Conservation (phyloP, 2,888 invertebrate genomes). For the Caenorhabditis sp. region DNA sequence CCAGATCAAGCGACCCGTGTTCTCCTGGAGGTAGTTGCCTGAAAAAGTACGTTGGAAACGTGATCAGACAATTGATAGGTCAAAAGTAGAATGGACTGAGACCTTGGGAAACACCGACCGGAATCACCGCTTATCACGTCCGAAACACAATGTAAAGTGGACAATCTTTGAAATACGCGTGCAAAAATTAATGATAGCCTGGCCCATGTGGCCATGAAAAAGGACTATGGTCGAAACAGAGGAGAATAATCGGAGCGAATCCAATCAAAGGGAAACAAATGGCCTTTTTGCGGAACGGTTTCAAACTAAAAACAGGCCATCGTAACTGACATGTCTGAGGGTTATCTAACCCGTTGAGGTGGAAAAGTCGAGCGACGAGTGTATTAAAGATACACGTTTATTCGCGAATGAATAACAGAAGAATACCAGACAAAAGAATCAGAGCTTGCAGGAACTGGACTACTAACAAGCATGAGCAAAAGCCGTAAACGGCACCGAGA, state of each 20-base stretch:
- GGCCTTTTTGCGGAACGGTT: neutral
- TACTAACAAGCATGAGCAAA: too few relatives aligned
- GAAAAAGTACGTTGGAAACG: slow-evolving; percentile 10
- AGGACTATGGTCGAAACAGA: neutral
- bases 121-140: neutral
- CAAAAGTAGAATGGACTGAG: slow-evolving; percentile 4
- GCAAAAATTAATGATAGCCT: slow-evolving; percentile 1
- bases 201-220: slow-evolving; percentile 21
- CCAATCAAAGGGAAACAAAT: neutral
- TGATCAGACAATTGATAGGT: slow-evolving; percentile 23
- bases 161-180: slow-evolving; percentile 44
- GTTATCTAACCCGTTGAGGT: too few relatives aligned
- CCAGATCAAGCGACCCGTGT: slow-evolving; percentile 68
- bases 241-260: neutral
- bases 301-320: slow-evolving; percentile 35
- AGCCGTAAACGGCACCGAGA: too few relatives aligned
- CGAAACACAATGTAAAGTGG: neutral
- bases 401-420: too few relatives aligned
- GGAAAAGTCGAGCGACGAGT: neutral
- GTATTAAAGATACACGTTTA: too few relatives aligned
- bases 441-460: too few relatives aligned
- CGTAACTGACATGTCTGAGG: too few relatives aligned
- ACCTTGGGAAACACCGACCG: neutral
- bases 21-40: slow-evolving; percentile 58
- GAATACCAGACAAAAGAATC: too few relatives aligned